Percentiles rank a stretch among this genome's conserved stretches.
Conservation (phyloP, 2,113 vertebrate species). For the Copsychus sechellarum region DNA sequence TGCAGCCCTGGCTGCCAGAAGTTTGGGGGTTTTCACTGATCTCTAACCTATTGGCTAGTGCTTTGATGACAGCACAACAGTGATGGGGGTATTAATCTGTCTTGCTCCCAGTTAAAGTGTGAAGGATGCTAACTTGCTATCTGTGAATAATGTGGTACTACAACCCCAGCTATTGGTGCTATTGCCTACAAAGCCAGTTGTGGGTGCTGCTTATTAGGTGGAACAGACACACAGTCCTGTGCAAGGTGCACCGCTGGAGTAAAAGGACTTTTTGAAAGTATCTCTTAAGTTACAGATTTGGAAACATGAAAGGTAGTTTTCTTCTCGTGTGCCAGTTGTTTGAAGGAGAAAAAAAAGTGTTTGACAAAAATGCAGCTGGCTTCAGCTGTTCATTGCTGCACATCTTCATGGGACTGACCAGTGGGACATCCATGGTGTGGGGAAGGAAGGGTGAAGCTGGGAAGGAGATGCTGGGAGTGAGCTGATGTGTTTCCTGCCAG, state of each 20-base stretch:
- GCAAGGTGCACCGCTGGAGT: neutral
- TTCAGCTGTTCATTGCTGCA: neutral
- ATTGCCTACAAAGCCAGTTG: neutral
- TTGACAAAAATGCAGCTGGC: neutral
- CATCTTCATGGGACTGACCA: neutral
- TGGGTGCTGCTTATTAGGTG: neutral
- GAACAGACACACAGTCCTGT: accelerated
- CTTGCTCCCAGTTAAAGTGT: neutral
- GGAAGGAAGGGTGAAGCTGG: neutral
- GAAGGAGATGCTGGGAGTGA: neutral
- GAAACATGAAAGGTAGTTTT: neutral
- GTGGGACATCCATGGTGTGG: neutral
- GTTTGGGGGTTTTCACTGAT: neutral
- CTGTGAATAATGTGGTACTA: neutral
- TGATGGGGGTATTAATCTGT: neutral
- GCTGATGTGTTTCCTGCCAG: neutral
- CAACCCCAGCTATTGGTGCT: neutral
- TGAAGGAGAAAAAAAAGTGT: no score
- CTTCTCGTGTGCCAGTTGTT: accelerated
- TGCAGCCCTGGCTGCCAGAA: neutral
- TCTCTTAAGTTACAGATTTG: neutral
- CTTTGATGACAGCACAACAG: neutral
- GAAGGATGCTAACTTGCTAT: neutral
- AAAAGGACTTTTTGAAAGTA: neutral
- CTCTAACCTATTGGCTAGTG: neutral